A percentile compares a stretch with the other conserved stretches of the same genome.
Evolutionary conservation across 1,140 invertebrate genomes (phyloP).

Genomic region (Schlechtendalia chinensis): DNA sequence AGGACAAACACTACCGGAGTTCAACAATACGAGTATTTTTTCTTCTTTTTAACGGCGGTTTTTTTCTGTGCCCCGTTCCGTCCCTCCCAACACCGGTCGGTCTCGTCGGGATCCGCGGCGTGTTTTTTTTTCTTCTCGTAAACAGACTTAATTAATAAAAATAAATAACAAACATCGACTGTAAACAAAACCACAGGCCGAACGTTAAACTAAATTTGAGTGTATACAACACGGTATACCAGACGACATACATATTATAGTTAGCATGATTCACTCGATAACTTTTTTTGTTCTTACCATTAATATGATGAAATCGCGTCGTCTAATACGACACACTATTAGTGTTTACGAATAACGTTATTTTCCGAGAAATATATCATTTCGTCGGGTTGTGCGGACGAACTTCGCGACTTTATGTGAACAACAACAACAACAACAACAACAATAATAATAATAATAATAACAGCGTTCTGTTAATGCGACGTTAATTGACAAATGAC

Average conservation of each 20-base stretch:
- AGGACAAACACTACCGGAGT: neutral
- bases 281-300: neutral
- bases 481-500: no score
- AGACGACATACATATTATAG: neutral
- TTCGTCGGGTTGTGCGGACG: no score
- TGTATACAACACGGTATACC: neutral
- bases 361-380: no score
- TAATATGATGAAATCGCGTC: neutral
- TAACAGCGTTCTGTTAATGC: no score
- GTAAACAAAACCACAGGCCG: no score
- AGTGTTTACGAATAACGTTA: neutral
- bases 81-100: no score
- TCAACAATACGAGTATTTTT: neutral
- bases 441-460: no score
- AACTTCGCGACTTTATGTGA: no score
- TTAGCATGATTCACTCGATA: neutral
- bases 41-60: neutral
- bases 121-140: neutral
- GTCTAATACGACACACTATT: neutral
- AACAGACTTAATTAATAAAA: constrained; percentile 16
- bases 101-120: neutral
- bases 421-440: no score
- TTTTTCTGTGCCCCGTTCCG: neutral
- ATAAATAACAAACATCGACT: no score
- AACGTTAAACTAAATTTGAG: no score